Base-by-base conservation (phyloP, 2,888 invertebrate species). In the Hydriomena furcata region DNA sequence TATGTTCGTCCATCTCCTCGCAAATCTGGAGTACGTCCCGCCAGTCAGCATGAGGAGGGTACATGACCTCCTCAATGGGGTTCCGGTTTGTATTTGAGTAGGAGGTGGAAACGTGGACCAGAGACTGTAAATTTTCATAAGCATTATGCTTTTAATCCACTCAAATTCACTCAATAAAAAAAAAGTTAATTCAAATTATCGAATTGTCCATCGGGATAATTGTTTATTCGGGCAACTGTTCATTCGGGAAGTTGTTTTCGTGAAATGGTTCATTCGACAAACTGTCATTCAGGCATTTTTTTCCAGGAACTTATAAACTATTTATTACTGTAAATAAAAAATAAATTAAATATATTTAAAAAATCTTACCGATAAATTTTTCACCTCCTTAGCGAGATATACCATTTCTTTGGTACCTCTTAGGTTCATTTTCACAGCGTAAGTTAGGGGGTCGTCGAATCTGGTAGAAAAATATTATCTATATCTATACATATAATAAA, bases 71-170 rank as follows among this genome's bases (percentile, higher is more conserved):
- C 37, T 95, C 94, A 0, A 97, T 93, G 0, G 92, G 91, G 7
- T 92, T 84, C 36, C 92, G 91, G 60, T 97, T 94, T 1, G 95
- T 95, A 78, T 98, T 96, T 3, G 96, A 94, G 76, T 96, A 98
- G 0, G 97, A 95, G 0, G 98, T 97, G 0, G 97, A 97, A 0
- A 97, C 94, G 76, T 98, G 97, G 0, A 97, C 85, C 0, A 96
- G 76, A 0, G 92, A 92, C 93, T 93, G 79, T 0, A 74, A 68
- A 35, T 8, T n/a, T n/a, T n/a, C 10, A 12, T 27, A 27, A 28
- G n/a, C 1, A 71, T n/a, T n/a, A n/a, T n/a, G n/a, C n/a, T n/a
- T n/a, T n/a, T n/a, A n/a, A n/a, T n/a, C n/a, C n/a, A n/a, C n/a
- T n/a, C n/a, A n/a, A n/a, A n/a, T n/a, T n/a, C n/a, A n/a, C n/a